Evolutionary conservation across 2,888 invertebrate species (phyloP).

Genomic region (Imbricaverruca yamaguchii): DNA sequence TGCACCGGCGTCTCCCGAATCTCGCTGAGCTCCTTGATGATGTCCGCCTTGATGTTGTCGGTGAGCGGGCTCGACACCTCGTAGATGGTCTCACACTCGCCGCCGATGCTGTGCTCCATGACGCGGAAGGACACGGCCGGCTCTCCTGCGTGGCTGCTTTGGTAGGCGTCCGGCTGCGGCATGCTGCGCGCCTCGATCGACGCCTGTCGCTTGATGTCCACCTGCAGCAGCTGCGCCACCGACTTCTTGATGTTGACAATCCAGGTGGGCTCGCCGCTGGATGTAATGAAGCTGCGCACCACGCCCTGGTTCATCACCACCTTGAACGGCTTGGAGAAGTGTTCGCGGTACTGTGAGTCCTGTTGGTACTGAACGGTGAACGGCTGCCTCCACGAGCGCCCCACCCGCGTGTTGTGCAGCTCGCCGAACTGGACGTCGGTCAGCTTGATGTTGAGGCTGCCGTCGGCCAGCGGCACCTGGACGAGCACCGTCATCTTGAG

Average conservation of each 20-base stretch:
- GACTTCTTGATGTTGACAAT: conserved; percentile 44
- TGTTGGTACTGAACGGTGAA: not conserved
- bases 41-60: conserved; percentile 25
- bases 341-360: not conserved
- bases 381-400: not conserved
- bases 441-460: conserved; percentile 24
- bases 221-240: conserved; percentile 38
- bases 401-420: not conserved
- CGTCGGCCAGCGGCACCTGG: conserved; percentile 9
- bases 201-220: conserved; percentile 37
- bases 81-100: conserved; percentile 40
- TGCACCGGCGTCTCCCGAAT: not conserved
- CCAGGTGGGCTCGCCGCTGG: conserved; percentile 39
- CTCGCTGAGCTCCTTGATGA: conserved; percentile 17
- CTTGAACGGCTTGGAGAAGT: not conserved
- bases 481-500: not conserved
- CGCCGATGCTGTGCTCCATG: conserved; percentile 38
- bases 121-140: conserved; percentile 34
- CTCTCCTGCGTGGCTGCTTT: conserved; percentile 31
- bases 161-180: not conserved
- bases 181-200: not conserved
- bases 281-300: conserved; percentile 24
- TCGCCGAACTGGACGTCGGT: conserved; percentile 23
- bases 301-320: conserved; percentile 25
- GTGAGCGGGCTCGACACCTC: conserved; percentile 33